These are phyloP conservation scores for Drosophila tripunctata DNA, from an alignment of 2,888 invertebrate species.

Conservation along the genomic window DNA sequence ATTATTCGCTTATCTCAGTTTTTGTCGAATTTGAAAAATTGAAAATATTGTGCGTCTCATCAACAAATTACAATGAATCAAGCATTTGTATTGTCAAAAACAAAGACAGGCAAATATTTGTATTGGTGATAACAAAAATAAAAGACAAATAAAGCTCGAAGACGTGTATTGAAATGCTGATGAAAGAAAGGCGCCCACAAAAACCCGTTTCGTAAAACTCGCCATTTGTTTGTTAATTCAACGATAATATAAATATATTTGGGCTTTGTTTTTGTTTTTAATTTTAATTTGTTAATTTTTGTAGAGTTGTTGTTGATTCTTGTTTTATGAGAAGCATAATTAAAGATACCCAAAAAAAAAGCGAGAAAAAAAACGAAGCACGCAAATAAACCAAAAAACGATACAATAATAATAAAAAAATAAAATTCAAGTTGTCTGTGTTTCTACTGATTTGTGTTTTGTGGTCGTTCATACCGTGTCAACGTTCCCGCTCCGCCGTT, in stretches of 20 bases:
- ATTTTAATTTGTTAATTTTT: conserved; percentile 9
- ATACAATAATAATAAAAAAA: conserved; percentile 8
- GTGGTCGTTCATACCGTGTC: conserved; percentile 14
- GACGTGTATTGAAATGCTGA: conserved; percentile 16
- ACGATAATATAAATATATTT: conserved; percentile 1
- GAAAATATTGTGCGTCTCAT: conserved; percentile 4
- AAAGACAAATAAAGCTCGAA: conserved; percentile 24
- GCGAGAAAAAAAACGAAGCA: conserved; percentile 24
- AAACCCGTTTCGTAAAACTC: conserved; percentile 38
- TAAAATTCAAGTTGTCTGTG: conserved; percentile 35
- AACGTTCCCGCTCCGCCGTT: conserved; percentile 28
- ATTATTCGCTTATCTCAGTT: conserved; percentile 27
- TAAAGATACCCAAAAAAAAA: conserved; percentile 36
- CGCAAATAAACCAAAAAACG: conserved; percentile 12
- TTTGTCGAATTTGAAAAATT: conserved; percentile 14
- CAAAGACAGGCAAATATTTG: conserved; percentile 17
- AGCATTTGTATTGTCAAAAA: conserved; percentile 9
- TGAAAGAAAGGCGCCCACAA: conserved; percentile 27
- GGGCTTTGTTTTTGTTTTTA: conserved; percentile 6
- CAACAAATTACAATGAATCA: background rate
- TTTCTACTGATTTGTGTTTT: conserved; percentile 29
- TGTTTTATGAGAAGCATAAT: conserved; percentile 53
- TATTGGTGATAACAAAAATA: conserved; percentile 34
- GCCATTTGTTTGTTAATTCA: too few species aligned
- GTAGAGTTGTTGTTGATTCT: conserved; percentile 20